These are phyloP conservation scores for Poliocrania exsul DNA, from an alignment of 2,797 vertebrate genomes.

Conservation along the genomic window DNA sequence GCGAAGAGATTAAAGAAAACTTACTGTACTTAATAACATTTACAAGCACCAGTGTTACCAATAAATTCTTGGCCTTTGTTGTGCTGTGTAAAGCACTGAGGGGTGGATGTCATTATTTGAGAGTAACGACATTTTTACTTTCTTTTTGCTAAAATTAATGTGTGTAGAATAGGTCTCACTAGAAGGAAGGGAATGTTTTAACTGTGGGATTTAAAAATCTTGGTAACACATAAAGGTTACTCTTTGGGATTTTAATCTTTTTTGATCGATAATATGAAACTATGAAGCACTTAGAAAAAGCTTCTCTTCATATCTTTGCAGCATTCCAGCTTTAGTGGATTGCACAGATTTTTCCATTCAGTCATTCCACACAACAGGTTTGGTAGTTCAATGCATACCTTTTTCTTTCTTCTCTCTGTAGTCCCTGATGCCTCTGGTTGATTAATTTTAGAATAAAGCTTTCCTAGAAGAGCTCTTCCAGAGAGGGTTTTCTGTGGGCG, in stretches of 20 bases:
- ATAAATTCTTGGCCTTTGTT: background rate
- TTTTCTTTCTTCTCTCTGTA: background rate
- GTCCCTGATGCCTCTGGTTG: background rate
- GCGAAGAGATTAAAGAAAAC: background rate
- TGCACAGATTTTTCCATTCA: background rate
- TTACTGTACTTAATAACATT: background rate
- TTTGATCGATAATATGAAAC: background rate
- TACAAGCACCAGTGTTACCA: background rate
- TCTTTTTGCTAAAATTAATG: background rate
- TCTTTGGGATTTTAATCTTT: background rate
- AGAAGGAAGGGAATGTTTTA: background rate
- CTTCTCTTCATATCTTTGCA: background rate
- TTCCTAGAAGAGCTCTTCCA: conserved; percentile 18
- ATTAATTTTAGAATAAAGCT: conserved; percentile 59
- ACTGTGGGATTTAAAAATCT: background rate
- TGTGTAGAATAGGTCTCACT: background rate
- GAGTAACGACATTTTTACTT: background rate
- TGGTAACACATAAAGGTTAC: background rate
- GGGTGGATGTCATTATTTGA: background rate
- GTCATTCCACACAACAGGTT: background rate
- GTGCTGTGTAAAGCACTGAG: background rate
- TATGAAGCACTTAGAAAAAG: background rate
- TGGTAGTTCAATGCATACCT: conserved; percentile 4
- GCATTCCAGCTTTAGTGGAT: background rate
- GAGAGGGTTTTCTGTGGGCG: background rate